Evolutionary conservation across 2,888 invertebrate genomes (phyloP).

Genomic region (Bugulina stolonifera): DNA sequence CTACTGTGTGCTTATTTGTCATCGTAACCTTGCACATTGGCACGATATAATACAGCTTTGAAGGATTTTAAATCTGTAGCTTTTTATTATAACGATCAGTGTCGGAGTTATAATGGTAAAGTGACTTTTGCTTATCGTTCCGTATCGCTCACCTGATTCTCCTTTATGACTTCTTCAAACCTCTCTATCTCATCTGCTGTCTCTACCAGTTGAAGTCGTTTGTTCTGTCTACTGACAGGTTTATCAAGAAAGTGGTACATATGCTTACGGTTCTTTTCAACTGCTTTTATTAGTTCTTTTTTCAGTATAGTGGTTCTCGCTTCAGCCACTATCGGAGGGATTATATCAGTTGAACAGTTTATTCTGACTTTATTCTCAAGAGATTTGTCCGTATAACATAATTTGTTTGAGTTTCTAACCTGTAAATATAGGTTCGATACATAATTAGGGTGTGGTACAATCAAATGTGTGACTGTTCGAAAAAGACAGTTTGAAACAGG

Average conservation of each 20-base stretch:
- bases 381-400: slow-evolving; percentile 11
- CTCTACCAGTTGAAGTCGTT: neutral
- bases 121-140: too few species aligned
- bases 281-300: slow-evolving; percentile 9
- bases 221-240: slow-evolving; percentile 20
- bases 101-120: too few species aligned
- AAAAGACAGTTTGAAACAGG: too few species aligned
- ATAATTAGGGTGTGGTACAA: too few species aligned
- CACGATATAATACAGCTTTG: too few species aligned
- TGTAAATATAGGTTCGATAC: too few species aligned
- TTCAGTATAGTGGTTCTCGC: slow-evolving; percentile 2
- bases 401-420: neutral
- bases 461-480: too few species aligned
- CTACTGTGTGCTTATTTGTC: too few species aligned
- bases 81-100: too few species aligned
- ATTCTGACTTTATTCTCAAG: slow-evolving; percentile 16
- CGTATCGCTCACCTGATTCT: neutral
- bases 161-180: neutral
- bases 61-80: too few species aligned
- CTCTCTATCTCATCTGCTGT: neutral
- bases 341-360: neutral
- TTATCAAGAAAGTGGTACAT: slow-evolving; percentile 18
- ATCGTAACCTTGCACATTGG: too few species aligned
- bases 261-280: slow-evolving; percentile 4
- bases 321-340: slow-evolving; percentile 16